A percentile compares a stretch with the other conserved stretches of the same genome.
phyloP scores from a whole-genome alignment of 2,797 vertebrate genomes.

The Pseudocheirus occidentalis region DNA sequence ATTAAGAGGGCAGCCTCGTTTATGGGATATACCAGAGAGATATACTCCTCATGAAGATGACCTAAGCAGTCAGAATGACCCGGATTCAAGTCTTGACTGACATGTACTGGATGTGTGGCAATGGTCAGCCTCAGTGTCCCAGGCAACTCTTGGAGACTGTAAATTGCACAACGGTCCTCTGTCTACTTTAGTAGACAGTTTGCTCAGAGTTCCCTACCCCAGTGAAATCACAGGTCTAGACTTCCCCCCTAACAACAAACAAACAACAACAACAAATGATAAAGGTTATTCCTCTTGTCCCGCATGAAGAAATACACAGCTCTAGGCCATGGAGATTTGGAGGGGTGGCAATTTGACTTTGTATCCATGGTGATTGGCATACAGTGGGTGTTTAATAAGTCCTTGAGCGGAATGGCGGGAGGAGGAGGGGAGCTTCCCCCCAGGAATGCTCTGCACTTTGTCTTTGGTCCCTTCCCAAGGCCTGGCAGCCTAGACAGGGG shows the following conservation, averaged over 20 bases:
- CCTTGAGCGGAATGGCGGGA: background rate
- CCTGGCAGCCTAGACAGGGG: background rate
- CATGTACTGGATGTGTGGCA: background rate
- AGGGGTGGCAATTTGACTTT: background rate
- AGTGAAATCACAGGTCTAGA: background rate
- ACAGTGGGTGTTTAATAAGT: background rate
- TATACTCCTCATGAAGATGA: background rate
- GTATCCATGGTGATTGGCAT: slow-evolving; percentile 25
- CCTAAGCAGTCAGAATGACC: background rate
- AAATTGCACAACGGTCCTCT: background rate
- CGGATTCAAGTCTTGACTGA: background rate
- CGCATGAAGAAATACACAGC: background rate
- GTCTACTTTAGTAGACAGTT: background rate
- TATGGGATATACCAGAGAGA: background rate
- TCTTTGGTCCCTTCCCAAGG: background rate
- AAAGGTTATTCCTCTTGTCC: background rate
- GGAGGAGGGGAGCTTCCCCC: background rate
- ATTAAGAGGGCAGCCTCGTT: background rate
- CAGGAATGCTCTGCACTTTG: slow-evolving; percentile 5
- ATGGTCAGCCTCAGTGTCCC: background rate
- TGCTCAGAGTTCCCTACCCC: background rate
- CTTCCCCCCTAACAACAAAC: background rate
- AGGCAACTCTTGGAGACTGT: background rate
- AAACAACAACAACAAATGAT: background rate
- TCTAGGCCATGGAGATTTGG: background rate